A percentile compares a stretch with the other conserved stretches of the same genome.
These are phyloP conservation scores for Chrysodeixis includens DNA, from an alignment of 2,888 invertebrate genomes.

Conservation along the genomic window DNA sequence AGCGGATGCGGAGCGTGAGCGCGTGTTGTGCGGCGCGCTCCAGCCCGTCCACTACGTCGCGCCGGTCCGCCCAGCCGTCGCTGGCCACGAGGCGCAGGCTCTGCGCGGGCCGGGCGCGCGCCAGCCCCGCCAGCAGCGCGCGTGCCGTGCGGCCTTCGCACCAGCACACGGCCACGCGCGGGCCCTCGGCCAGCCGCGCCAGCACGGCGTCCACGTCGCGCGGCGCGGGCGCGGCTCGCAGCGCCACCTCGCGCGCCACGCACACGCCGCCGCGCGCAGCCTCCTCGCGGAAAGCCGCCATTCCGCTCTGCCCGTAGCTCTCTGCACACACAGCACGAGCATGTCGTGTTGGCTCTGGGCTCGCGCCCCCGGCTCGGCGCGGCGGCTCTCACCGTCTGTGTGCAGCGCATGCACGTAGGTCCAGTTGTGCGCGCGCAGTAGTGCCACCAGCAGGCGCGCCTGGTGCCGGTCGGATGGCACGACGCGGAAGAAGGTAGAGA, in stretches of 20 bases:
- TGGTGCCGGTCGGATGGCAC: constrained; percentile 94
- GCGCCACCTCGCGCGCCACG: constrained; percentile 90
- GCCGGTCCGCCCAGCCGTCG: constrained; percentile 94
- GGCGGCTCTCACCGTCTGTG: constrained; percentile 89
- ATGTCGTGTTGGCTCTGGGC: not conserved
- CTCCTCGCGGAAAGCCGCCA: constrained; percentile 92
- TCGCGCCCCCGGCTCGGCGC: not conserved
- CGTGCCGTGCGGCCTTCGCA: constrained; percentile 93
- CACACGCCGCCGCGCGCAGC: constrained; percentile 92
- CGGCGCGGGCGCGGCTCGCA: constrained; percentile 63
- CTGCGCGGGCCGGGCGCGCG: constrained; percentile 80
- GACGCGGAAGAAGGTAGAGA: constrained; percentile 93
- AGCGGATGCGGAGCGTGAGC: constrained; percentile 93
- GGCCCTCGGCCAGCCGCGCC: constrained; percentile 78
- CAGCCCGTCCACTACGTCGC: constrained; percentile 92
- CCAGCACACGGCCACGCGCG: constrained; percentile 93
- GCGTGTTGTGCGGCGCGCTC: constrained; percentile 92
- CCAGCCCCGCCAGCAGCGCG: constrained; percentile 90
- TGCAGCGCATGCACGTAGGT: constrained; percentile 93
- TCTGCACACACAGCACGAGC: constrained; percentile 80
- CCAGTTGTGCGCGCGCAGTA: constrained; percentile 92
- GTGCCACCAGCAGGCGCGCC: constrained; percentile 92
- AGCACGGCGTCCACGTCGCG: constrained; percentile 74
- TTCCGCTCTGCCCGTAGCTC: constrained; percentile 93
- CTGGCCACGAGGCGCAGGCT: constrained; percentile 91